Base-by-base conservation (phyloP, 2,888 invertebrate genomes). In the Protonemura montana region DNA sequence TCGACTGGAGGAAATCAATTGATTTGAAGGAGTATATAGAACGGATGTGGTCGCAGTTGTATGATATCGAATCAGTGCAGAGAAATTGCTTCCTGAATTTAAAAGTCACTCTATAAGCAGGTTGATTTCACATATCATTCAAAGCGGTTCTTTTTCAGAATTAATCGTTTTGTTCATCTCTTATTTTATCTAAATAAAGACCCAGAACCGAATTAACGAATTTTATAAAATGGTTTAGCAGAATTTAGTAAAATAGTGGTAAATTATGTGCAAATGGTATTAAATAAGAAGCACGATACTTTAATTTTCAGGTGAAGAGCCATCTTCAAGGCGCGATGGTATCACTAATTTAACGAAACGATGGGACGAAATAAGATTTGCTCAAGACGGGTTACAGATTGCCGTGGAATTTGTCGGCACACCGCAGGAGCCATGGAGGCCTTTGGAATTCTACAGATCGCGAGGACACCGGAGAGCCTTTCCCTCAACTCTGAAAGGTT, bases 401-500 rank as follows among this genome's bases (percentile, higher is more conserved):
- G 59, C 59, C 16, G 59, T 10, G 1, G 59, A 21, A 2, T 59
- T 59, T 59, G 35, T 35, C 35, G 35, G 35, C 35, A 35, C 35
- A 2, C 21, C 21, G 59, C 59, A 59, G 59, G 59, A 21, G 59
- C 16, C 59, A 59, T 1, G 13, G 59, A 10, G 59, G 59, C 59
- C 59, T 59, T 59, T n/a, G 59, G 59, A 13, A 2, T 13, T 59
- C 59, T 59, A 59, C 6, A 10, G 59, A 13, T 21, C 13, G 59
- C 1, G 59, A 3, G 21, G 16, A 21, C 21, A 59, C 59, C 59
- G 59, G 59, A 59, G 59, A 59, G 3, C 21, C 59, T 59, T 59
- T 59, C 59, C 59, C 59, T 59, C 59, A 59, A 59, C 59, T 59
- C 59, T 59, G 59, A 59, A 59, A 59, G 59, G 59, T 59, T 59